Conservation (phyloP, 2,888 invertebrate genomes). For the Sialis fuliginosa region DNA sequence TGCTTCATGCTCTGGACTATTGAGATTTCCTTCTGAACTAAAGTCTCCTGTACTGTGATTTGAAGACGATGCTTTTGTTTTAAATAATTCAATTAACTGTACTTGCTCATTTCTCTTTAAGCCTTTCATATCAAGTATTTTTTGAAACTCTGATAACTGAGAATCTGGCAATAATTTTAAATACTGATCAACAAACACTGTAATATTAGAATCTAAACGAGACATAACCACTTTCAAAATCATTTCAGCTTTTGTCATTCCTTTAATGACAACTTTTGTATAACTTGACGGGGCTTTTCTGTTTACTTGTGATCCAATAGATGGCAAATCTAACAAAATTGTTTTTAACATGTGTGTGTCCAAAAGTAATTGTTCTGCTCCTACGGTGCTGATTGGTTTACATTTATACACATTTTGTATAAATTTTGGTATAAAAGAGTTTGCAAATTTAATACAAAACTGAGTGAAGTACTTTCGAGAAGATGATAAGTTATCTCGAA, state of each 20-base stretch:
- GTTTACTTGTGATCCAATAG: constrained; percentile 74
- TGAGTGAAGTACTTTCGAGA: constrained; percentile 97
- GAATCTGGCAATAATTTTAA: constrained; percentile 79
- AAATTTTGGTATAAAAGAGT: constrained; percentile 88
- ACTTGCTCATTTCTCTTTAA: constrained; percentile 38
- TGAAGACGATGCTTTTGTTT: constrained; percentile 21
- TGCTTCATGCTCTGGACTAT: constrained; percentile 26
- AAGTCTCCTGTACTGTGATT: constrained; percentile 4
- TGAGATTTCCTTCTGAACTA: constrained; percentile 6
- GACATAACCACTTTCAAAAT: constrained; percentile 97
- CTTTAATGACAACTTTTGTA: constrained; percentile 50
- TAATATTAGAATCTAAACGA: constrained; percentile 53
- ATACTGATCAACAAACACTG: constrained; percentile 77
- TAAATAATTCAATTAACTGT: constrained; percentile 36
- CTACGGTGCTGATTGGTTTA: constrained; percentile 72
- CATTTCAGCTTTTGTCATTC: constrained; percentile 98
- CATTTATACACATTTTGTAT: constrained; percentile 81
- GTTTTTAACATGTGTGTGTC: constrained; percentile 93
- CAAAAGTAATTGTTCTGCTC: constrained; percentile 84
- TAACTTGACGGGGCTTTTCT: constrained; percentile 81
- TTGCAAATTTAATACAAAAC: constrained; percentile 91
- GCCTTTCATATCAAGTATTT: constrained; percentile 89
- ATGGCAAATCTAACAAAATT: constrained; percentile 83
- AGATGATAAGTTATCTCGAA: constrained; percentile 75
- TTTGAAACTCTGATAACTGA: constrained; percentile 79